Conservation (phyloP, 2,797 vertebrate species). For the Harpagifer antarcticus region DNA sequence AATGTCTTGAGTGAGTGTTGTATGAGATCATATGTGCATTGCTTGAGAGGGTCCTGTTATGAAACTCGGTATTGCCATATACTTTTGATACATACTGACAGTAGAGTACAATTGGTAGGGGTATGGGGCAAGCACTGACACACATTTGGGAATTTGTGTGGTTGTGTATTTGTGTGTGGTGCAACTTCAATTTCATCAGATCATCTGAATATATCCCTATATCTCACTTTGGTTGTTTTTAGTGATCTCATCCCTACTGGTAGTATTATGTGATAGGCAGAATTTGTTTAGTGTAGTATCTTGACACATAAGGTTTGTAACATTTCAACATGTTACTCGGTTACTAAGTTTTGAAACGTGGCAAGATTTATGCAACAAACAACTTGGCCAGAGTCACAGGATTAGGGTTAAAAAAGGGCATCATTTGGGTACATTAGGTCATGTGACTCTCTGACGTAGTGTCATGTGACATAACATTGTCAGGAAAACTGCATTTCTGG, state of each 20-base stretch:
- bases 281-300: too few species aligned
- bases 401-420: too few species aligned
- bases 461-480: too few species aligned
- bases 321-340: too few species aligned
- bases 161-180: not conserved
- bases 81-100: conserved; percentile 14
- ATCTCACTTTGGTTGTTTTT: not conserved
- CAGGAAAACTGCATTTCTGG: too few species aligned
- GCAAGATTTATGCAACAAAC: too few species aligned
- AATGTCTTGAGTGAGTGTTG: conserved; percentile 22
- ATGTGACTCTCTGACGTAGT: too few species aligned
- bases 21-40: conserved; percentile 31
- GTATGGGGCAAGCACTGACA: conserved; percentile 13
- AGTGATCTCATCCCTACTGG: not conserved
- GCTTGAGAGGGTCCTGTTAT: conserved; percentile 39
- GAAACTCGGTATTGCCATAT: conserved; percentile 47
- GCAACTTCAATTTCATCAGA: conserved; percentile 21
- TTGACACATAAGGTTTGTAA: too few species aligned
- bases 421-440: too few species aligned
- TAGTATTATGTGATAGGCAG: too few species aligned
- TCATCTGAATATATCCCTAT: not conserved
- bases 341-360: too few species aligned
- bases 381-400: too few species aligned
- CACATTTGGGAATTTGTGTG: conserved; percentile 17
- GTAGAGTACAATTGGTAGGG: not conserved